These are phyloP conservation scores for Papio anubis DNA, from an alignment of 2,113 vertebrate species.

Conservation along the genomic window DNA sequence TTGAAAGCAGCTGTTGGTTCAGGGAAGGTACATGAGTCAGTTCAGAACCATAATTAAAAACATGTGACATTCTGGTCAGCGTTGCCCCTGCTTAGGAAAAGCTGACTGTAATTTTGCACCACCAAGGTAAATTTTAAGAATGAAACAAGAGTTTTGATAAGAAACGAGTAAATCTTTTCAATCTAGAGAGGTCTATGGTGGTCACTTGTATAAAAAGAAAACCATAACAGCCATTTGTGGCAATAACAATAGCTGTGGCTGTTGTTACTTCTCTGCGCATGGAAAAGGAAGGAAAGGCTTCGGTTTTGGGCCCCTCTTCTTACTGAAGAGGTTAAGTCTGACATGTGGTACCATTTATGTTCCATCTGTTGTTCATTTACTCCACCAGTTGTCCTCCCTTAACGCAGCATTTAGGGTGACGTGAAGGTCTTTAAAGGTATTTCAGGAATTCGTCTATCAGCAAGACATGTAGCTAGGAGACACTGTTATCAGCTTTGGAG, in stretches of 20 bases:
- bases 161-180: slow-evolving; percentile 40
- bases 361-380: slow-evolving; percentile 75
- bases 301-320: not conserved
- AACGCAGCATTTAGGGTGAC: slow-evolving; percentile 55
- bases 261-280: not conserved
- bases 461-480: slow-evolving; percentile 42
- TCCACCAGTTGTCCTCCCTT: slow-evolving; percentile 66
- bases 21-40: slow-evolving; percentile 45
- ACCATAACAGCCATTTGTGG: not conserved
- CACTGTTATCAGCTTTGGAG: slow-evolving; percentile 12
- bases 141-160: slow-evolving; percentile 53
- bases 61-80: slow-evolving; percentile 63
- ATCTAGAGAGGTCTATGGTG: not conserved
- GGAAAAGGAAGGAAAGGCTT: slow-evolving; percentile 24
- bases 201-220: slow-evolving; percentile 47
- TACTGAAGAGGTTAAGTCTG: slow-evolving; percentile 42
- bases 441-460: slow-evolving; percentile 69
- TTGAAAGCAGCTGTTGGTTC: slow-evolving; percentile 63
- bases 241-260: not conserved
- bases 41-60: slow-evolving; percentile 76
- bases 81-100: slow-evolving; percentile 71
- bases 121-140: slow-evolving; percentile 69
- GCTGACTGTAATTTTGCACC: slow-evolving; percentile 29
- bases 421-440: slow-evolving; percentile 60
- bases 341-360: slow-evolving; percentile 70